A percentile compares a stretch with the other conserved stretches of the same genome.
Conservation (phyloP, 2,888 invertebrate genomes). For the Amiota minor region DNA sequence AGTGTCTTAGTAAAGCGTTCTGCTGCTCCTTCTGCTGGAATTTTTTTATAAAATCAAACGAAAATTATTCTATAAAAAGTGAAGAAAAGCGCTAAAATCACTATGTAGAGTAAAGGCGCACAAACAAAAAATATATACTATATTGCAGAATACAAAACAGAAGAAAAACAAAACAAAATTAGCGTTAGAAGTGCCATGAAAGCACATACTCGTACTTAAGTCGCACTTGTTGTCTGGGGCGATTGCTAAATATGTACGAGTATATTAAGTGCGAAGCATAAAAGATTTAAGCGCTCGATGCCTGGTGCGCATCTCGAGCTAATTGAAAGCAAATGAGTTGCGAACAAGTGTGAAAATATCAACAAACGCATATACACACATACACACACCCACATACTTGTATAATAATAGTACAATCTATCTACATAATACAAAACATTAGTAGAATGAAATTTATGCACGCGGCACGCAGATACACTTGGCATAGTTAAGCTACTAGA, state of each 20-base stretch:
- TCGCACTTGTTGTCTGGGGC: background rate
- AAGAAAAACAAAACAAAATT: constrained; percentile 2
- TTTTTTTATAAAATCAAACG: background rate
- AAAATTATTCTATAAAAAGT: background rate
- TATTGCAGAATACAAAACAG: background rate
- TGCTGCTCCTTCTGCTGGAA: background rate
- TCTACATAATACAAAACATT: too few relatives aligned
- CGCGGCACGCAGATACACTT: constrained; percentile 12
- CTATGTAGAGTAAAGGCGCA: too few relatives aligned
- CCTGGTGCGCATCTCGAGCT: background rate
- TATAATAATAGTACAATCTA: too few relatives aligned
- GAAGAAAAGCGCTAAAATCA: too few relatives aligned
- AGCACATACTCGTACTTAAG: constrained; percentile 10
- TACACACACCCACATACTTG: background rate
- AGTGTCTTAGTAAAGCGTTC: background rate
- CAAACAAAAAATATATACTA: too few relatives aligned
- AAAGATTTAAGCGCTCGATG: constrained; percentile 4
- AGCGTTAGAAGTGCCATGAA: constrained; percentile 9
- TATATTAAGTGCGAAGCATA: background rate
- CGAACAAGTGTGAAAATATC: constrained; percentile 1
- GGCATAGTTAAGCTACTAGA: constrained; percentile 23
- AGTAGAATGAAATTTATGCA: background rate
- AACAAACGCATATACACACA: background rate
- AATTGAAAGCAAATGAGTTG: constrained; percentile 30
- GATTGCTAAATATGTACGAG: background rate